These are phyloP conservation scores for Rambutsinella grinnellia DNA, from an alignment of 2,888 invertebrate genomes.

Conservation along the genomic window DNA sequence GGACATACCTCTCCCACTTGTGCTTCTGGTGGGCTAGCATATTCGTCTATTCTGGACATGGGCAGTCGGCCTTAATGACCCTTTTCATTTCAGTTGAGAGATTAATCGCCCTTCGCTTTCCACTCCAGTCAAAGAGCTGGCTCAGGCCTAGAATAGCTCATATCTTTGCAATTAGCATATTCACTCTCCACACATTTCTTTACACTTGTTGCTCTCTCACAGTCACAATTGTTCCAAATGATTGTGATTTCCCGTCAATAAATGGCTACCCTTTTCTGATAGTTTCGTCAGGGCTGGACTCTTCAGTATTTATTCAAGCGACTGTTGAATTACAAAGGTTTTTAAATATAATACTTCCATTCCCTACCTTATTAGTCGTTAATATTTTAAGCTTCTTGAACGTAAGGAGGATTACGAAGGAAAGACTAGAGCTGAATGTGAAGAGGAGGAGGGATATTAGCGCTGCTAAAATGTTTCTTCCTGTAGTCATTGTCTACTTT, in stretches of 20 bases:
- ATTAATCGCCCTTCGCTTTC: conserved; percentile 7
- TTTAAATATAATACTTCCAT: background rate
- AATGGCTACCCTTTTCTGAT: background rate
- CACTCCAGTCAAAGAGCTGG: background rate
- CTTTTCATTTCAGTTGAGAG: conserved; percentile 8
- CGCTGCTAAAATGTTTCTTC: background rate
- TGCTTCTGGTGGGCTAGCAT: background rate
- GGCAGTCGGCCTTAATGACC: conserved; percentile 21
- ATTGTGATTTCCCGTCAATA: background rate
- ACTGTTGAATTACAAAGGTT: background rate
- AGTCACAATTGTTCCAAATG: background rate
- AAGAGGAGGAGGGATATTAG: background rate
- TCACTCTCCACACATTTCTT: background rate
- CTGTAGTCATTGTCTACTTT: conserved; percentile 3
- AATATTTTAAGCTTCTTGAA: background rate
- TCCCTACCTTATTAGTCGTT: background rate
- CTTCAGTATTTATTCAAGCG: background rate
- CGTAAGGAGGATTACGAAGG: background rate
- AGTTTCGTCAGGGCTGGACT: background rate
- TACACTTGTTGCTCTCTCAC: background rate
- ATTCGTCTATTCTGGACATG: background rate
- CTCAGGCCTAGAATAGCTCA: background rate
- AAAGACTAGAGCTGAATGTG: conserved; percentile 1
- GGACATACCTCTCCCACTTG: background rate
- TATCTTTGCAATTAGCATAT: background rate